Evolutionary conservation across 2,113 vertebrate genomes (phyloP).

Genomic region (Leptosomus discolor): DNA sequence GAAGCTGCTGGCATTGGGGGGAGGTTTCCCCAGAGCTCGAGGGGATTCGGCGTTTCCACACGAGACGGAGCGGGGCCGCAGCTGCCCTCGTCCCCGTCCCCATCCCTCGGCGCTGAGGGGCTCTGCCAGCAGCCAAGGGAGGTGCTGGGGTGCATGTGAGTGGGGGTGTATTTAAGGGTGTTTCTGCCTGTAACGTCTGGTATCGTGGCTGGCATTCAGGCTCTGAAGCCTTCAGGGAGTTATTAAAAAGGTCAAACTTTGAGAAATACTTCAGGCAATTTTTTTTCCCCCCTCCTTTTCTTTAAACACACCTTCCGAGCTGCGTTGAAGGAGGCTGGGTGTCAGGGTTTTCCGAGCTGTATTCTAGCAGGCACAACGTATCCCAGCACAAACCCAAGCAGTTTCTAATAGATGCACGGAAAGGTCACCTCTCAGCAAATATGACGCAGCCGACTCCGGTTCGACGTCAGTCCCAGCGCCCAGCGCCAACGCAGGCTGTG

Average conservation of each 20-base stretch:
- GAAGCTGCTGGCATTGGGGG: neutral
- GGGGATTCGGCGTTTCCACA: neutral
- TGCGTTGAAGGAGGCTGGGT: neutral
- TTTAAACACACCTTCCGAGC: neutral
- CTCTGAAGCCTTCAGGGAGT: neutral
- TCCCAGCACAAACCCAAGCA: neutral
- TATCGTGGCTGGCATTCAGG: neutral
- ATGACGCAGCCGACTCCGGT: neutral
- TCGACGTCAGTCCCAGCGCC: too few relatives aligned
- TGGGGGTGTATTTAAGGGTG: neutral
- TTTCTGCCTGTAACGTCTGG: neutral
- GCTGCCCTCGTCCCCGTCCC: too few relatives aligned
- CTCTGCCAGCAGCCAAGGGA: neutral
- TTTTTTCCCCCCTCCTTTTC: too few relatives aligned
- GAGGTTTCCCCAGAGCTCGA: neutral
- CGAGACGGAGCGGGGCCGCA: neutral
- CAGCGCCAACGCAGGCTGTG: neutral
- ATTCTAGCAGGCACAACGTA: neutral
- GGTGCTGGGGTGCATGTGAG: neutral
- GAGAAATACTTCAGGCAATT: neutral
- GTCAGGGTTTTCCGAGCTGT: neutral
- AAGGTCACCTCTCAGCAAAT: neutral
- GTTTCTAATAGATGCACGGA: neutral
- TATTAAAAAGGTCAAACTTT: neutral
- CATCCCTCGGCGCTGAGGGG: too few relatives aligned